Percentiles rank a stretch among this genome's conserved stretches.
Evolutionary conservation across 2,113 vertebrate genomes (phyloP).

Genomic region (Trematocara variabile): DNA sequence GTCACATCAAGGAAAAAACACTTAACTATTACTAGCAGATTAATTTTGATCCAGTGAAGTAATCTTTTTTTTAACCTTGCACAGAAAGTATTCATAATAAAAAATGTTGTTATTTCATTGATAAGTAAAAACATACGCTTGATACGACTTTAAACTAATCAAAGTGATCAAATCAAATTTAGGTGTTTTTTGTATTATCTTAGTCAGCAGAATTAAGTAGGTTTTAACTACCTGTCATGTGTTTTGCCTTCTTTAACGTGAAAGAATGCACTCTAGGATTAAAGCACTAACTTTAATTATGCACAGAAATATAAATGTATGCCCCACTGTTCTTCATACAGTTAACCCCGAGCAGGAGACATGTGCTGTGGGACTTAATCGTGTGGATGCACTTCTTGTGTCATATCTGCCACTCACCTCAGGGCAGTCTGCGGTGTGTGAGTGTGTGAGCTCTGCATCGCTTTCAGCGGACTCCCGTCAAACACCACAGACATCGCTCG

Average conservation of each 20-base stretch:
- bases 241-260: not conserved
- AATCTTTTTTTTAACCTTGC: not conserved
- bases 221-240: not conserved
- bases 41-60: not conserved
- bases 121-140: not conserved
- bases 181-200: not conserved
- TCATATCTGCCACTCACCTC: constrained; percentile 58
- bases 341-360: not conserved
- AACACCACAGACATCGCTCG: constrained; percentile 73
- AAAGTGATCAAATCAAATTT: not conserved
- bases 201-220: not conserved
- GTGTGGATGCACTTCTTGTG: not conserved
- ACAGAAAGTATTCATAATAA: not conserved
- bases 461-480: constrained; percentile 69
- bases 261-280: not conserved
- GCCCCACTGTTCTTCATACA: not conserved
- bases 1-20: not conserved
- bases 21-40: not conserved
- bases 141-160: not conserved
- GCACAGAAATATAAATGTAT: not conserved
- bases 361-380: not conserved
- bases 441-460: constrained; percentile 73
- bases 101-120: not conserved
- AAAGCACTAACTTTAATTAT: not conserved
- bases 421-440: constrained; percentile 55